Base-by-base conservation (phyloP, 2,888 invertebrate genomes). In the Himalopsyche anomala region DNA sequence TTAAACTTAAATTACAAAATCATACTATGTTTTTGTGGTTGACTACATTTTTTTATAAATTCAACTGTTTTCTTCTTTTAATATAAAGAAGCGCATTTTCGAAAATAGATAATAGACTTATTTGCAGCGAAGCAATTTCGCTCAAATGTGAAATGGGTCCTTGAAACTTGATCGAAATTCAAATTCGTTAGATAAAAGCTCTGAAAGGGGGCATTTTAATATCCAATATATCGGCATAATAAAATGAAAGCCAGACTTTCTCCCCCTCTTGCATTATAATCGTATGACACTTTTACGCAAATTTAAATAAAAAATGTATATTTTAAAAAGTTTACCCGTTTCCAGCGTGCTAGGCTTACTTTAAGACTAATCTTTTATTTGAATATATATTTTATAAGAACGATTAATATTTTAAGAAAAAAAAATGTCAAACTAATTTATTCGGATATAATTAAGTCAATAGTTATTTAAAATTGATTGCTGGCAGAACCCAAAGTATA, bases 211-310 rank as follows among this genome's bases (percentile, higher is more conserved):
- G 80, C 2, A 80, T 80, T 80, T 15, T 80, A 38, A 80, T 80
- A 80, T 40, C 40, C 80, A 80, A 80, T 80, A 80, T 80, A 80
- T 80, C 80, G 80, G 80, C 80, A 6, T 42, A 38, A 40, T 40
- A 19, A 62, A 62, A 62, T 28, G 62, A 6, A 62, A 62, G 62
- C n/a, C 19, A 62, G n/a, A 8, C n/a, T 62, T 28, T 19, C 8
- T 40, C 12, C 4, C 3, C 80, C 8, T 15, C 28, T 62, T 62
- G 62, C 19, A 19, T 62, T 62, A 19, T 56, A 19, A 62, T 62
- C 62, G 19, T 62, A 19, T 62, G 62, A 62, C 62, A 62, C 56
- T 62, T 62, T 62, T 19, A 62, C 62, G 62, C 28, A 28, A 80
- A 80, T 40, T 80, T 40, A 80, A 80, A 80, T 36, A 15, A 40